Percentiles rank a stretch among this genome's conserved stretches.
These are phyloP conservation scores for Catharus minimus DNA, from an alignment of 2,113 vertebrate genomes.

Conservation along the genomic window DNA sequence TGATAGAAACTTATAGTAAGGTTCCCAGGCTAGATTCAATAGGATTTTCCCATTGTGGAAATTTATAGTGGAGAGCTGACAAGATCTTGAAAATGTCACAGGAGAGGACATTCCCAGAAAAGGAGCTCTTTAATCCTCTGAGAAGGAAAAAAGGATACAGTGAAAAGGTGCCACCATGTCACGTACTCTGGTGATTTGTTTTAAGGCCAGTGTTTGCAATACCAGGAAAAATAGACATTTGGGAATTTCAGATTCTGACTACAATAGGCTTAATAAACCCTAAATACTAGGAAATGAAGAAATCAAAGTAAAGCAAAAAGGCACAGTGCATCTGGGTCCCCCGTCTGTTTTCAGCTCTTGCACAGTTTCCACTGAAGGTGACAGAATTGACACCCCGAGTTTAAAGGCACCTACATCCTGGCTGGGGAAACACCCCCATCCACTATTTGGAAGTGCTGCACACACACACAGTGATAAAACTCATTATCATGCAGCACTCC, in stretches of 20 bases:
- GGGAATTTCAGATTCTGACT: background rate
- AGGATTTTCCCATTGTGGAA: background rate
- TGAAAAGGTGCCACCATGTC: background rate
- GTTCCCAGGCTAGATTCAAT: background rate
- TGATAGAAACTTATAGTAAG: background rate
- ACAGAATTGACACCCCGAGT: background rate
- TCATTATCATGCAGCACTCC: background rate
- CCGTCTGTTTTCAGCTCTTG: background rate
- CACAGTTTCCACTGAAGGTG: background rate
- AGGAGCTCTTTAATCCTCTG: background rate
- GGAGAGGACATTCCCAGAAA: background rate
- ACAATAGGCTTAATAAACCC: background rate
- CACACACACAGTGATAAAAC: background rate
- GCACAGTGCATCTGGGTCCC: background rate
- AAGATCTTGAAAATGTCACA: background rate
- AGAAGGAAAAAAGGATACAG: background rate
- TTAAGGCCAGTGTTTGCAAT: background rate
- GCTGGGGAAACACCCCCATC: background rate
- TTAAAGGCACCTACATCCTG: background rate
- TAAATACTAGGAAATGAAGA: background rate
- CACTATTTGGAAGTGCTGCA: background rate
- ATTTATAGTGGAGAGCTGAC: background rate
- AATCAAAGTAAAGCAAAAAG: background rate
- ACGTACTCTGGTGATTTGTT: background rate
- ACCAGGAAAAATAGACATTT: background rate